Conservation (phyloP, 2,888 invertebrate species). For the Omphaloscelis lunosa region DNA sequence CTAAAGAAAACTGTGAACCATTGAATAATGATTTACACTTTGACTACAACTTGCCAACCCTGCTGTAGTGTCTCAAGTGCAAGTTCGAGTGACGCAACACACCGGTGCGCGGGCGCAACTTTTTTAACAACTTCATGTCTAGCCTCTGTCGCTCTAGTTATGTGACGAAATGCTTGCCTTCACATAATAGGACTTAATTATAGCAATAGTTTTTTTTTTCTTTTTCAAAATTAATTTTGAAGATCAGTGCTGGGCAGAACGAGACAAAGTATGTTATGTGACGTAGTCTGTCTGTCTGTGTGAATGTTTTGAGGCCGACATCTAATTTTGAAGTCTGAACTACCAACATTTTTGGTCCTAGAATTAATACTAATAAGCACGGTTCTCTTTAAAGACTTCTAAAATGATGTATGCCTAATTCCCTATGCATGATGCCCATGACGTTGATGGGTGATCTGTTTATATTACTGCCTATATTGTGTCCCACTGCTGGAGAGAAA, state of each 20-base stretch:
- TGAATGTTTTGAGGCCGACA: not conserved
- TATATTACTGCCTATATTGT: no score
- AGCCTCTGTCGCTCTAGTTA: constrained; percentile 36
- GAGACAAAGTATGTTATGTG: not conserved
- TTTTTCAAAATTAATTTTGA: not conserved
- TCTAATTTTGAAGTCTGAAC: no score
- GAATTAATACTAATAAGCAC: no score
- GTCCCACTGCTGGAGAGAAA: no score
- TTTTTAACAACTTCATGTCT: constrained; percentile 56
- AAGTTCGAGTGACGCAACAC: constrained; percentile 71
- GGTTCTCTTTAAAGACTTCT: no score
- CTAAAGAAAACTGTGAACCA: no score
- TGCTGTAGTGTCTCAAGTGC: constrained; percentile 68
- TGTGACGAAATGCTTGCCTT: constrained; percentile 51
- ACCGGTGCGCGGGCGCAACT: constrained; percentile 30
- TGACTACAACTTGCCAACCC: constrained; percentile 19
- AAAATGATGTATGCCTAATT: not conserved
- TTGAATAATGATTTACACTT: no score
- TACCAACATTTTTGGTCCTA: no score
- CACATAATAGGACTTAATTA: not conserved
- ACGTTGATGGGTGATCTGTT: no score
- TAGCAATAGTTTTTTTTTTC: not conserved
- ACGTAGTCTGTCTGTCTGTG: no score
- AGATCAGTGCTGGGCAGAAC: not conserved
- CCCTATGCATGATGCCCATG: no score